phyloP scores from a whole-genome alignment of 1,140 invertebrate genomes.

The Cotesia glomerata region DNA sequence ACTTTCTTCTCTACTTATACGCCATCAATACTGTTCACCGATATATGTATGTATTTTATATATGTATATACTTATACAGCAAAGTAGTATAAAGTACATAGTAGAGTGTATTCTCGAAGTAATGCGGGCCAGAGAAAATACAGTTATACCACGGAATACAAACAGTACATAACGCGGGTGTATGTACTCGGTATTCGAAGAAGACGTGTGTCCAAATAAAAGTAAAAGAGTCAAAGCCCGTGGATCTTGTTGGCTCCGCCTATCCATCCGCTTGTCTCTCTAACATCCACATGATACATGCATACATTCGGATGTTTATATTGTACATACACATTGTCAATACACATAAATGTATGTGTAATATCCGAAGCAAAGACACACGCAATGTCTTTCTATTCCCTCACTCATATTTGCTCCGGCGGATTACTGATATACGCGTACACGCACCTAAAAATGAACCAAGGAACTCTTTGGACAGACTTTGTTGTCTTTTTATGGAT shows the following conservation, averaged over 20 bases:
- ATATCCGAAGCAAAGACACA: too few species aligned
- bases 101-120: neutral
- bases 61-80: too few species aligned
- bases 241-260: slow-evolving; percentile 25
- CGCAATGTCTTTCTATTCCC: too few species aligned
- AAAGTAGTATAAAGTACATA: too few species aligned
- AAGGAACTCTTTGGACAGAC: neutral
- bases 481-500: neutral
- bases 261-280: slow-evolving; percentile 26
- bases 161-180: slow-evolving; percentile 20
- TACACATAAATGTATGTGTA: neutral
- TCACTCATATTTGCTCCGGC: too few species aligned
- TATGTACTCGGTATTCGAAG: slow-evolving; percentile 23
- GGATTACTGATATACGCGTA: neutral
- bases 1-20: slow-evolving; percentile 3
- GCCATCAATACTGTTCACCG: neutral
- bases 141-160: slow-evolving; percentile 25
- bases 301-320: neutral
- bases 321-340: slow-evolving; percentile 6
- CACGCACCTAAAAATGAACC: too few species aligned
- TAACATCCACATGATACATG: neutral
- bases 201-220: neutral
- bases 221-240: slow-evolving; percentile 22
- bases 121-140: slow-evolving; percentile 15
- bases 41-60: too few species aligned